Base-by-base conservation (phyloP, 1,140 invertebrate species). In the Scaptomyza graminum region DNA sequence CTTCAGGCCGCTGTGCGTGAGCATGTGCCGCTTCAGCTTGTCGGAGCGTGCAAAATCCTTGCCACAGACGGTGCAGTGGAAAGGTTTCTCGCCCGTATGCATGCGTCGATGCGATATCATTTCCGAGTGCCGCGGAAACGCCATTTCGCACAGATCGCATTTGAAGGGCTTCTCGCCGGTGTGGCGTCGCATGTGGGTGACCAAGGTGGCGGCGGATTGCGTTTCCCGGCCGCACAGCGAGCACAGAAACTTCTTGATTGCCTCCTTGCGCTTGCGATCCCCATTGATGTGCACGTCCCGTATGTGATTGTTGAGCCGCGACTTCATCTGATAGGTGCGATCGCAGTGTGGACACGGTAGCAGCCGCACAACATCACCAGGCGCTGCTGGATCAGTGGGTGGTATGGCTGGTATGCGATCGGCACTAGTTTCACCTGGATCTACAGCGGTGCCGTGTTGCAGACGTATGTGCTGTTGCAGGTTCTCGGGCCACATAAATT, bases 101-200 rank as follows among this genome's bases (percentile, higher is more conserved):
- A 79, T 88, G 0, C 83, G 46, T 2, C 83, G 79, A 37, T 88
- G 83, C 5, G 84, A 83, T 43, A 65, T 71, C 60, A 88, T 70
- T 28, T 88, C 83, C 13, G 83, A 88, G 18, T 88, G 79, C 4
- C 83, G 28, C 0, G 83, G 79, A 9, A 88, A 88, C 8, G 83
- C 83, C 83, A 88, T 88, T 64, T 89, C 84, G 5, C 83, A 88
- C n/a, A 79, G 63, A 83, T 88, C 83, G 12, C 83, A 88, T 46
- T 88, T 88, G 44, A 88, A 88, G n/a, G 83, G 83, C 49, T 89
- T 88, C 13, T 88, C 83, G 11, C 83, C 83, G 0, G 83, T 88
- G 64, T 88, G 83, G 0, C 93, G 82, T 0, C 94, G 91, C 92
- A 94, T 94, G 52, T 95, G 94, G 0, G 94, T 93, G 7, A 93